A percentile compares a stretch with the other conserved stretches of the same genome.
phyloP scores from a whole-genome alignment of 2,113 vertebrate species.

The Epinephelus moara region DNA sequence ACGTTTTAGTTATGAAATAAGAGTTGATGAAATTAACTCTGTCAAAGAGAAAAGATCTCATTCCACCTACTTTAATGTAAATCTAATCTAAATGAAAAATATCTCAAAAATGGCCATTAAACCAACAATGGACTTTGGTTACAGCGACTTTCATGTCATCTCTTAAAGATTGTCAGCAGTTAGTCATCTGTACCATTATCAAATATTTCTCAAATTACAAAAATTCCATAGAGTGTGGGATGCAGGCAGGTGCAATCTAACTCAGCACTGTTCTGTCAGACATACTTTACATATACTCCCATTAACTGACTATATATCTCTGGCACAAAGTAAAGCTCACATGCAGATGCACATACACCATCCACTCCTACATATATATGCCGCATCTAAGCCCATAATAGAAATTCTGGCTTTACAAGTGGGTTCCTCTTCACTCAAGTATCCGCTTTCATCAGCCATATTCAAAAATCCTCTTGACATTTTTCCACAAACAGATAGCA shows the following conservation, averaged over 20 bases:
- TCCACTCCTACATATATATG: constrained; percentile 1
- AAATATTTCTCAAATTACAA: neutral
- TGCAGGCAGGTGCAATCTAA: neutral
- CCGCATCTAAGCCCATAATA: constrained; percentile 21
- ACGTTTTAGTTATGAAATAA: no score
- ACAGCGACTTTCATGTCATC: no score
- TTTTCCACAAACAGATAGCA: constrained; percentile 60
- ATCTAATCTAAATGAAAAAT: no score
- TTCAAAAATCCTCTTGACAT: constrained; percentile 72
- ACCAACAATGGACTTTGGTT: no score
- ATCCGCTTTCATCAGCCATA: constrained; percentile 53
- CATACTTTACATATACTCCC: neutral
- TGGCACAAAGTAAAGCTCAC: neutral
- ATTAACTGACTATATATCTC: neutral
- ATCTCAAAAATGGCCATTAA: no score
- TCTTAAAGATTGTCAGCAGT: no score
- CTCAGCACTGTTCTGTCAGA: neutral
- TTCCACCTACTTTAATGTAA: no score
- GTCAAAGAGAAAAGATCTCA: no score
- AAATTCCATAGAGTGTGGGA: neutral
- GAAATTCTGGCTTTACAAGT: constrained; percentile 36
- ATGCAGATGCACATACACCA: constrained; percentile 6
- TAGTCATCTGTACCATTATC: neutral
- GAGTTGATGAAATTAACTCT: no score
- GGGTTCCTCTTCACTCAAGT: constrained; percentile 43